Conservation (phyloP, 2,888 invertebrate genomes). For the Galerucella pusilla region DNA sequence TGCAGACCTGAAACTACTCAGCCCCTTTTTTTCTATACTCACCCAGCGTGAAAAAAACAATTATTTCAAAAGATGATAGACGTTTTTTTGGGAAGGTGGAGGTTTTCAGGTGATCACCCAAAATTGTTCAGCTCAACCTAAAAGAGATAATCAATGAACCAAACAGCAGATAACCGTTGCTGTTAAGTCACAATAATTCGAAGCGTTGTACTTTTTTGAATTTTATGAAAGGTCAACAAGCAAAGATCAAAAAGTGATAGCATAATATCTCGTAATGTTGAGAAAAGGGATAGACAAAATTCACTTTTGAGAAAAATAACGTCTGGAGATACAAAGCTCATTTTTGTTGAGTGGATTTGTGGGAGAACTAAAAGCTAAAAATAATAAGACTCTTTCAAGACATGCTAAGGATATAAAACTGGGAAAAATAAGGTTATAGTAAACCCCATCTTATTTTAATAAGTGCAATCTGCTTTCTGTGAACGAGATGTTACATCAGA, state of each 20-base stretch:
- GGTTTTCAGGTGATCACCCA: too few species aligned
- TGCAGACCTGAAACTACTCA: too few species aligned
- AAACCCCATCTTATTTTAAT: slow-evolving; percentile 37
- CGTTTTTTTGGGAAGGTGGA: too few species aligned
- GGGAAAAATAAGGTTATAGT: slow-evolving; percentile 42
- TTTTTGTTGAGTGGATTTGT: slow-evolving; percentile 44
- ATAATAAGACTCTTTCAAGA: slow-evolving; percentile 48
- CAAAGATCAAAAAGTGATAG: neutral
- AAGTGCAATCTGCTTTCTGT: slow-evolving; percentile 35
- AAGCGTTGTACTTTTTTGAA: neutral
- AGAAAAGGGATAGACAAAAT: slow-evolving; percentile 39
- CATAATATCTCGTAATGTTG: neutral
- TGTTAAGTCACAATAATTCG: too few species aligned
- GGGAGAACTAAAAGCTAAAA: slow-evolving; percentile 46
- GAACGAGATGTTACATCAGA: slow-evolving; percentile 32
- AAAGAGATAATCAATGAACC: too few species aligned
- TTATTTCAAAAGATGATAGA: too few species aligned
- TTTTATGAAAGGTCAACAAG: neutral
- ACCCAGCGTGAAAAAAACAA: too few species aligned
- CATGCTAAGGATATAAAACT: slow-evolving; percentile 43
- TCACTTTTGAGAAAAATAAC: slow-evolving; percentile 40
- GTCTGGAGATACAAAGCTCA: slow-evolving; percentile 43
- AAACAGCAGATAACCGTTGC: too few species aligned
- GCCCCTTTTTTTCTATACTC: too few species aligned
- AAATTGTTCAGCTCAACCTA: too few species aligned